Conservation (phyloP, 2,888 invertebrate genomes). For the Masnerella sp. region DNA sequence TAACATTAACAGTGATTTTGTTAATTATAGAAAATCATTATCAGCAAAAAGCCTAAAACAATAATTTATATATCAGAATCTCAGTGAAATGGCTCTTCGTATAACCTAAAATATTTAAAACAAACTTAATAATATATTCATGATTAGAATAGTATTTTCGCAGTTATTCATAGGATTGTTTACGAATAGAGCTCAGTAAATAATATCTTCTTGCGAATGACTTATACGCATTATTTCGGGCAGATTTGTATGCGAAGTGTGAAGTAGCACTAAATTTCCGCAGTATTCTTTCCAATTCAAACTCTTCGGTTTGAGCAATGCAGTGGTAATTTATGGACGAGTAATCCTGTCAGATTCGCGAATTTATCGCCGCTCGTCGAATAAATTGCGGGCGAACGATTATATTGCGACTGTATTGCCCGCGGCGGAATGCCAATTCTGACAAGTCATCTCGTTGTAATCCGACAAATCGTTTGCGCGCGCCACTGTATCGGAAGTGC, state of each 20-base stretch:
- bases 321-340: slow-evolving; percentile 64
- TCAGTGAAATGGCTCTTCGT: too few species aligned
- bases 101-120: too few species aligned
- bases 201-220: too few species aligned
- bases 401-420: slow-evolving; percentile 49
- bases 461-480: slow-evolving; percentile 51
- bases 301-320: slow-evolving; percentile 49
- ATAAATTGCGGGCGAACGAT: slow-evolving; percentile 63
- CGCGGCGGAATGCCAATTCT: slow-evolving; percentile 38
- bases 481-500: slow-evolving; percentile 28
- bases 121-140: too few species aligned
- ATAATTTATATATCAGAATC: too few species aligned
- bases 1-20: too few species aligned
- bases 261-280: slow-evolving; percentile 52
- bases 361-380: slow-evolving; percentile 64
- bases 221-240: slow-evolving; percentile 24
- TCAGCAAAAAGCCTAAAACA: too few species aligned
- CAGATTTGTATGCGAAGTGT: slow-evolving; percentile 39
- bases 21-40: too few species aligned
- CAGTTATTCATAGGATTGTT: too few species aligned
- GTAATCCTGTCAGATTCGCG: slow-evolving; percentile 67
- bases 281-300: slow-evolving; percentile 54
- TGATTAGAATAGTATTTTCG: too few species aligned
- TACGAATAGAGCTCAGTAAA: too few species aligned
- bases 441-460: slow-evolving; percentile 48